phyloP scores from a whole-genome alignment of 2,113 vertebrate genomes.

The Taxidea taxus region DNA sequence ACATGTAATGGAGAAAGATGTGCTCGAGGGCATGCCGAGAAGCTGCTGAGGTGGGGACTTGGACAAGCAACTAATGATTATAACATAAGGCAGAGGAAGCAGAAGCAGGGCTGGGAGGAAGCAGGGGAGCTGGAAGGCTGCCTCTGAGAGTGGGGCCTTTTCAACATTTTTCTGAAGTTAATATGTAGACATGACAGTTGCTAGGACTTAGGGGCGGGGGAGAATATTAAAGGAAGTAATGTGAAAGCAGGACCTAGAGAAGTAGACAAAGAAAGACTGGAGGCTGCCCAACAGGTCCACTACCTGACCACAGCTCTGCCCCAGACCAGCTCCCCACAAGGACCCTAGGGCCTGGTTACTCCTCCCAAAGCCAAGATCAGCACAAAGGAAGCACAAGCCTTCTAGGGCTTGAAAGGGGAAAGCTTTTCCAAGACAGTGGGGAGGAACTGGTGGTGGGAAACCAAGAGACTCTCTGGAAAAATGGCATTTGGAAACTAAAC shows the following conservation, averaged over 20 bases:
- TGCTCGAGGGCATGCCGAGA: neutral
- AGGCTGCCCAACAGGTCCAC: neutral
- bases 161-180: slow-evolving; percentile 40
- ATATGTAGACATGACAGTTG: neutral
- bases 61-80: slow-evolving; percentile 34
- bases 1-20: neutral
- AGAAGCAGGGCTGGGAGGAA: slow-evolving; percentile 25
- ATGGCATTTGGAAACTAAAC: neutral
- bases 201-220: neutral
- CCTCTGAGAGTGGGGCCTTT: neutral
- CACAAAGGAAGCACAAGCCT: neutral
- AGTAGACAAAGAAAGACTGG: neutral
- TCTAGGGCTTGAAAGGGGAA: neutral
- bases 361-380: neutral
- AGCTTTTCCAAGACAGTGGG: neutral
- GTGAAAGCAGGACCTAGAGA: neutral
- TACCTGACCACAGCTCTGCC: neutral
- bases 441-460: neutral
- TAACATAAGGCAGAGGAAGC: slow-evolving; percentile 56
- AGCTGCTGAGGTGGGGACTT: slow-evolving; percentile 3
- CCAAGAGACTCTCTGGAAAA: neutral
- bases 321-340: neutral
- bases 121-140: neutral
- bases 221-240: neutral
- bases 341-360: neutral